Conservation (phyloP, 2,113 vertebrate species). For the Nannobrachium achirus region DNA sequence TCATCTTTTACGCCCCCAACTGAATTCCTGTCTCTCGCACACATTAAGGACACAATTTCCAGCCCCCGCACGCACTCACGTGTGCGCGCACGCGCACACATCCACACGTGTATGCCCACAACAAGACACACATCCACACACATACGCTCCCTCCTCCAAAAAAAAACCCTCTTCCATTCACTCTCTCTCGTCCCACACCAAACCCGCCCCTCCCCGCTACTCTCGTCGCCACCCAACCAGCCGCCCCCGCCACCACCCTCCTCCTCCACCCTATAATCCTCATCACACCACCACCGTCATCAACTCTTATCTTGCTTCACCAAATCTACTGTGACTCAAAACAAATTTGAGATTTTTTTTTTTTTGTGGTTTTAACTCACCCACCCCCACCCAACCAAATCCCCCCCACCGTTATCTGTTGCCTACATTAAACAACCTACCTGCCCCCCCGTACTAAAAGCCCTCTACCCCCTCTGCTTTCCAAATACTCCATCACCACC, state of each 20-base stretch:
- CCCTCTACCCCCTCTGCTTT: conserved; percentile 47
- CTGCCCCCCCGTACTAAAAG: conserved; percentile 54
- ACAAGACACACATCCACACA: conserved; percentile 26
- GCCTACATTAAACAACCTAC: conserved; percentile 60
- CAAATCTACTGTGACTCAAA: conserved; percentile 79
- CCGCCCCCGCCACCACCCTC: conserved; percentile 3
- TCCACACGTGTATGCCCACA: background rate
- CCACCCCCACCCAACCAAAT: background rate
- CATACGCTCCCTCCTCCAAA: conserved; percentile 48
- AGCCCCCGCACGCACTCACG: conserved; percentile 43
- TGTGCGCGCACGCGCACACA: conserved; percentile 19
- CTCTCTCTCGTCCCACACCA: background rate
- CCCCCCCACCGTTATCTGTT: conserved; percentile 37
- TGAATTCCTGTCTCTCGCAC: conserved; percentile 35
- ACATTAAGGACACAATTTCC: conserved; percentile 35
- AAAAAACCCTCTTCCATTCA: conserved; percentile 38
- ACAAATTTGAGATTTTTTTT: conserved; percentile 73
- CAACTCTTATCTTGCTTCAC: conserved; percentile 76
- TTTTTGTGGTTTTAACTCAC: background rate
- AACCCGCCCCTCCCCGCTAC: conserved; percentile 19
- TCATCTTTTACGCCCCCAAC: conserved; percentile 37
- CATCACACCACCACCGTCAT: conserved; percentile 75
- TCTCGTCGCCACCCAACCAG: conserved; percentile 12
- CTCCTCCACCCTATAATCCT: conserved; percentile 62
- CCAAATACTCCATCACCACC: conserved; percentile 14